Conservation (phyloP, 2,888 invertebrate species). For the Philaethria dido region DNA sequence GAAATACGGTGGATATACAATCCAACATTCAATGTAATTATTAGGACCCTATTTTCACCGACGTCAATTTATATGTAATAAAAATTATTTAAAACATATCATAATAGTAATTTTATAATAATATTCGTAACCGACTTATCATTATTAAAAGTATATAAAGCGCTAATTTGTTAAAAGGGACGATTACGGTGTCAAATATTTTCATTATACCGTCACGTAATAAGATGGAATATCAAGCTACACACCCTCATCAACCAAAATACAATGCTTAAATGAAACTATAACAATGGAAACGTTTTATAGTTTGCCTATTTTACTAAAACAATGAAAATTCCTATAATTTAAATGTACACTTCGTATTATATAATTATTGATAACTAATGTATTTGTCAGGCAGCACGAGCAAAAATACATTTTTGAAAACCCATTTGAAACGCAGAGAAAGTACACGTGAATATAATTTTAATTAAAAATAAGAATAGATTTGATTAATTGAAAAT, state of each 20-base stretch:
- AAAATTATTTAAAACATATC: no score
- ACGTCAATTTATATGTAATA: no score
- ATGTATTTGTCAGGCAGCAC: not conserved
- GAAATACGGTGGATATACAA: no score
- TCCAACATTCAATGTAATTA: no score
- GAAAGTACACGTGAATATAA: no score
- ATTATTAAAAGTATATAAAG: not conserved
- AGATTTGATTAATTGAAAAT: no score
- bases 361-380: constrained; percentile 14
- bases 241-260: constrained; percentile 49
- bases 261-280: constrained; percentile 54
- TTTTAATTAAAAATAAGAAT: no score
- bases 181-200: constrained; percentile 48
- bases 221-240: constrained; percentile 43
- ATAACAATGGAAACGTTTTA: constrained; percentile 62
- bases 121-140: not conserved
- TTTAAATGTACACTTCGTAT: constrained; percentile 40
- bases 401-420: no score
- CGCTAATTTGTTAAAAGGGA: not conserved
- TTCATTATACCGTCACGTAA: constrained; percentile 26
- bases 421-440: no score
- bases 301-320: constrained; percentile 38
- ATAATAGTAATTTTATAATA: no score
- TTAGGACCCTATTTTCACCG: no score
- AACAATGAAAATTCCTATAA: constrained; percentile 41